Evolutionary conservation across 1,140 invertebrate genomes (phyloP), one percentile per base, ranked within the genome.

Genomic region (Cotesia chilonis): DNA sequence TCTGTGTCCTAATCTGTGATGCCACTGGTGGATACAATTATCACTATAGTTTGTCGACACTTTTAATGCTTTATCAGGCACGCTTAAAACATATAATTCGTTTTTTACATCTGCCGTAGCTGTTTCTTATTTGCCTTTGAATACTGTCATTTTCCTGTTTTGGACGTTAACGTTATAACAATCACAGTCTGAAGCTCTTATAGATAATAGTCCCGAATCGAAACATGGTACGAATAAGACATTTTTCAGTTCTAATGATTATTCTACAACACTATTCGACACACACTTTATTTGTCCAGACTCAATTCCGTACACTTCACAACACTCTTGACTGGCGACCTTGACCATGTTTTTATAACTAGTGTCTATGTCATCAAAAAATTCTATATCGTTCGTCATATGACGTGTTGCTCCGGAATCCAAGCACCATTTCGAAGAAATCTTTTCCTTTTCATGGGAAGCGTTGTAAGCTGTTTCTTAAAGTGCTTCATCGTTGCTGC

Each of bases 1-100:
- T 1, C 76, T 47, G 70, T 80, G 79, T 9, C 74, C 79, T 3
- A 79, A 70, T 28, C 75, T 63, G 2, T 74, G 65, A 51, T 81
- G 76, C 80, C 75, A 81, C 12, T 63, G 51, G 17, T 80, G 76
- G 9, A 74, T 55, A 66, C 75, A 78, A 14, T 59, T 9, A 51
- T 41, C 20, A 37, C 5, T 37, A n/a, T 59, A 59, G 9, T 12
- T 36, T 60, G 59, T 10, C 4, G 17, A 20, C 9, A 35, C 14
- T 9, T 10, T 64, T 6, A 41, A 41, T 64, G 61, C 61, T 37
- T 41, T 37, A 14, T 70, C 41, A 12, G 37, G 10, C 7, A 71
- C n/a, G 59, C 55, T 74, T 52, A 71, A n/a, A 37, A 63, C 61
- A 38, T 74, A 70, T 35, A 57, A 17, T 52, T 47, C 63, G 4